Evolutionary conservation across 2,888 invertebrate species (phyloP).

Genomic region (Icerya purchasi): DNA sequence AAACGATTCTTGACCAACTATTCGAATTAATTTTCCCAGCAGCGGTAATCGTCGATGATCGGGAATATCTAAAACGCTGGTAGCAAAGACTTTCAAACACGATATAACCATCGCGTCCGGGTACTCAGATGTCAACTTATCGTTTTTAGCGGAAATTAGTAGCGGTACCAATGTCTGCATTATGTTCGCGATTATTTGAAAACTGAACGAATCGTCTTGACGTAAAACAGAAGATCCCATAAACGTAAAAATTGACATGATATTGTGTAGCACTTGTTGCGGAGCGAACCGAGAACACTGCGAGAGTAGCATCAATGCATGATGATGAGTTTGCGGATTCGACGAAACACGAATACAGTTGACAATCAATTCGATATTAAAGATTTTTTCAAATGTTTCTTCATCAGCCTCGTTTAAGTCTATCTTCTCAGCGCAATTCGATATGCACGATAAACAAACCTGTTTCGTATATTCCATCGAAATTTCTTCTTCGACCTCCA

Average conservation of each 20-base stretch:
- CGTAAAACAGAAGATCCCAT: slow-evolving; percentile 84
- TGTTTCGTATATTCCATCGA: slow-evolving; percentile 77
- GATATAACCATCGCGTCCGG: slow-evolving; percentile 10
- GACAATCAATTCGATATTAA: slow-evolving; percentile 56
- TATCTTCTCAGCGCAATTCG: slow-evolving; percentile 44
- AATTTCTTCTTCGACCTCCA: slow-evolving; percentile 59
- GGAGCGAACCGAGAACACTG: slow-evolving; percentile 58
- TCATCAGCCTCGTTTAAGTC: slow-evolving; percentile 29
- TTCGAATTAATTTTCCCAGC: slow-evolving; percentile 54
- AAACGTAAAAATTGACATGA: slow-evolving; percentile 93
- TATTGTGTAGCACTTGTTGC: slow-evolving; percentile 68
- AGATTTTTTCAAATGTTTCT: slow-evolving; percentile 21
- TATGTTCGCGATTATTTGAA: slow-evolving; percentile 75
- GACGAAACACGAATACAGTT: slow-evolving; percentile 74
- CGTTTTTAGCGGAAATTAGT: slow-evolving; percentile 31
- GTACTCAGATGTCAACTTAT: slow-evolving; percentile 2
- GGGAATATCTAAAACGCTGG: slow-evolving; percentile 76
- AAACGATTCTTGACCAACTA: slow-evolving; percentile 38
- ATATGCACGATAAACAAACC: slow-evolving; percentile 51
- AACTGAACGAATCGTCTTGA: slow-evolving; percentile 86
- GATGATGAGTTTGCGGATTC: slow-evolving; percentile 89
- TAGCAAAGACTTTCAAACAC: slow-evolving; percentile 71
- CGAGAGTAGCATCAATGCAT: slow-evolving; percentile 64
- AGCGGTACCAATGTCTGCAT: slow-evolving; percentile 78
- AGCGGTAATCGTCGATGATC: slow-evolving; percentile 69